Base-by-base conservation (phyloP, 2,113 vertebrate species). In the Clupea harengus region DNA sequence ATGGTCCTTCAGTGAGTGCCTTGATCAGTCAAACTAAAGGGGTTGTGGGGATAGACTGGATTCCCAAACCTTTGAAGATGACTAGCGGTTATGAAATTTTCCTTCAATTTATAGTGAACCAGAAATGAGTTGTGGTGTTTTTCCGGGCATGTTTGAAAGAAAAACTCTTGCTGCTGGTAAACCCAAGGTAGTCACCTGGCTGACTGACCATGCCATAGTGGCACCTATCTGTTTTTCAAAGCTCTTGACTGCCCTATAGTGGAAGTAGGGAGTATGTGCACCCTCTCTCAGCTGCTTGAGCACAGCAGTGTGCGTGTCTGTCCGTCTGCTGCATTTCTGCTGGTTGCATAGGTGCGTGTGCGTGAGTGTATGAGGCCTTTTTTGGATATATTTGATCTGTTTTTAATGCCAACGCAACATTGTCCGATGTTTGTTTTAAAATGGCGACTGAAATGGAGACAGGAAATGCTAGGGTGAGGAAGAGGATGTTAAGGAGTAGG, bases 171-270 rank as follows among this genome's bases (percentile, higher is more conserved):
- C 60, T 67, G 22, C n/a, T 25, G 60, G 7, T 2, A 8, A 67
- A 9, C 60, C 60, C 25, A n/a, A 9, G n/a, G 60, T 10, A 67
- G 22, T 67, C 60, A 13, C 13, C 11, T 80, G 57, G 17, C 47
- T 78, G 13, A 50, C n/a, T 45, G 20, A 17, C 84, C 6, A 4
- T 46, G 25, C 52, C 60, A 39, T 54, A 54, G 52, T 54, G 17
- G 52, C 60, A 50, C 75, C 25, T 81, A 39, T 20, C 72, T 81
- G 50, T 87, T 64, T 85, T 75, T 3, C 47, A 86, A 94, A 92
- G 94, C 89, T 91, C 82, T 93, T 88, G 93, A 94, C 93, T 94
- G 95, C 95, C 96, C 91, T 95, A 92, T 85, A 89, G 95, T 94
- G 96, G 95, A 85, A 89, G 83, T 54, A 89, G 8, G 22, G 22